These are phyloP conservation scores for Microtus richardsoni DNA, from an alignment of 2,113 vertebrate species.

Conservation along the genomic window DNA sequence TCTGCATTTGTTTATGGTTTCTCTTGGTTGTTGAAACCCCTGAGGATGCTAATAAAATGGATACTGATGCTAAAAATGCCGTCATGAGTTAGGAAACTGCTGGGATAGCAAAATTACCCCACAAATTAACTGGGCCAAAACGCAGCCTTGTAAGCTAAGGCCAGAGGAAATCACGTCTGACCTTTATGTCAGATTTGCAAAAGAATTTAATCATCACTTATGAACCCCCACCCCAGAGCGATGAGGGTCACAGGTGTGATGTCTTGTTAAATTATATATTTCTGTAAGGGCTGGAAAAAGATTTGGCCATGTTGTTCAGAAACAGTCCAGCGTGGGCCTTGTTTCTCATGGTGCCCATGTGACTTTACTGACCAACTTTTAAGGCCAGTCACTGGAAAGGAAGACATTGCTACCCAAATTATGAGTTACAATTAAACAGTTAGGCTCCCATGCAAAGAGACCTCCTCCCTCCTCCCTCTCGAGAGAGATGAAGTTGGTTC, in stretches of 20 bases:
- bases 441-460: not conserved
- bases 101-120: not conserved
- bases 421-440: not conserved
- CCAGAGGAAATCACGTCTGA: not conserved
- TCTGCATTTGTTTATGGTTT: not conserved
- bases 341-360: not conserved
- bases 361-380: not conserved
- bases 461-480: not conserved
- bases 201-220: not conserved
- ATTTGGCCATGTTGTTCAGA: not conserved
- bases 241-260: not conserved
- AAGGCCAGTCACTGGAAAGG: not conserved
- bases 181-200: not conserved
- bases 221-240: not conserved
- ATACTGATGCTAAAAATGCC: not conserved
- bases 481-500: not conserved
- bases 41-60: not conserved
- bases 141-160: not conserved
- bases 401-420: not conserved
- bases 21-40: not conserved
- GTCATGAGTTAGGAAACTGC: not conserved
- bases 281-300: not conserved
- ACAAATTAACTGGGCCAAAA: not conserved
- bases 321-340: not conserved
- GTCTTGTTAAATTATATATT: not conserved